Evolutionary conservation across 2,888 invertebrate species (phyloP), one percentile per base, ranked within the genome.

Genomic region (Lymantria dispar): DNA sequence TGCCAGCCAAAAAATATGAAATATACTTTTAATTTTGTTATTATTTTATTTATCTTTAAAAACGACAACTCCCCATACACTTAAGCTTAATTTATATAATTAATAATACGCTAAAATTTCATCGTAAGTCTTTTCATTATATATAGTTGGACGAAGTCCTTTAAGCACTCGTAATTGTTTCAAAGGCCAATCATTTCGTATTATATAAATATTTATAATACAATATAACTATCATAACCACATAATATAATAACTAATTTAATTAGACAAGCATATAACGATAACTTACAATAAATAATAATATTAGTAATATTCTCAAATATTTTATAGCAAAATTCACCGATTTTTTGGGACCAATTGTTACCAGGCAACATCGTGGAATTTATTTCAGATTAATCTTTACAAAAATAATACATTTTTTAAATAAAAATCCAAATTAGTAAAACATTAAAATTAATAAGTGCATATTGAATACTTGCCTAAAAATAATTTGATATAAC

Each of bases 121-220:
- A 80, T 76, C 56, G 85, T 70, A 89, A 89, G 89, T 89, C 90
- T 89, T 90, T 89, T 88, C 79, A 70, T 80, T 63, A 64, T 66
- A 64, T 60, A 69, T 66, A 66, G 69, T 9, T 78, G 89, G 90
- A 89, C 89, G 82, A 64, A 68, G 89, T 87, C 87, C 90, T 52
- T 63, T 81, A 85, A 89, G 88, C 90, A 89, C 90, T 77, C 87
- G 56, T 14, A 74, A 76, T 80, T 80, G 76, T 75, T 64, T 55
- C 60, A 81, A 89, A 87, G 89, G 87, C 88, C 87, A 86, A 87
- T 85, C 65, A 62, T 64, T 79, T 76, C 54, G 8, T 38, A 54
- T 52, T 52, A 31, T 46, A 49, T 62, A 42, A 43, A 8, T 33
- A 45, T 36, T 37, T 22, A 38, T 45, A 48, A 14, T 47, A 22